Evolutionary conservation across 2,797 vertebrate genomes (phyloP).

Genomic region (Sarcoramphus papa): DNA sequence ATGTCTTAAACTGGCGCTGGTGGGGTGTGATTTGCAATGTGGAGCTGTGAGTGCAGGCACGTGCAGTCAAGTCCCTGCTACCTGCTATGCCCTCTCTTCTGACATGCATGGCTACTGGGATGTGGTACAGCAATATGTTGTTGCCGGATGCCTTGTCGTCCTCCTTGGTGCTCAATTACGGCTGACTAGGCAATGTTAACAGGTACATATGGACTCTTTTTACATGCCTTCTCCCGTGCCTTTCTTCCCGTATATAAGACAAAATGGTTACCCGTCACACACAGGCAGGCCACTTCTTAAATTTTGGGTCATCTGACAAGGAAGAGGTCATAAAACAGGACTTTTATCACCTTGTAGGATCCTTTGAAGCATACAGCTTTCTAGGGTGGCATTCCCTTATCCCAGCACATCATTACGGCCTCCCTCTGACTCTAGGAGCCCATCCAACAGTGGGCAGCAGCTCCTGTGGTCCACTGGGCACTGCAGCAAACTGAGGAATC

Average conservation of each 20-base stretch:
- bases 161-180: accelerated
- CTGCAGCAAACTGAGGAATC: neutral
- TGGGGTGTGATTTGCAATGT: neutral
- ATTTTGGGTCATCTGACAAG: neutral
- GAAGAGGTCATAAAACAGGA: neutral
- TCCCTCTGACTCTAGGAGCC: neutral
- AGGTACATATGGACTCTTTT: neutral
- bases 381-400: neutral
- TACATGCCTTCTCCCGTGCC: neutral
- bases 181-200: neutral
- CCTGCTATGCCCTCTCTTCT: neutral
- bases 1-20: neutral
- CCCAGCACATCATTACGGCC: neutral
- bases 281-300: neutral
- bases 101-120: neutral
- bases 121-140: neutral
- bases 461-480: neutral
- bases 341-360: neutral
- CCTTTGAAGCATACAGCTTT: neutral
- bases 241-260: accelerated
- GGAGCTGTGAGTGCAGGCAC: neutral
- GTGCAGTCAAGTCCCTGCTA: neutral
- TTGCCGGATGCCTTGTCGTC: accelerated
- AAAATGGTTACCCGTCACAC: neutral
- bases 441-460: neutral